Percentiles rank a stretch among this genome's conserved stretches.
phyloP scores from a whole-genome alignment of 1,140 invertebrate genomes.

The Sinonovacula constricta region DNA sequence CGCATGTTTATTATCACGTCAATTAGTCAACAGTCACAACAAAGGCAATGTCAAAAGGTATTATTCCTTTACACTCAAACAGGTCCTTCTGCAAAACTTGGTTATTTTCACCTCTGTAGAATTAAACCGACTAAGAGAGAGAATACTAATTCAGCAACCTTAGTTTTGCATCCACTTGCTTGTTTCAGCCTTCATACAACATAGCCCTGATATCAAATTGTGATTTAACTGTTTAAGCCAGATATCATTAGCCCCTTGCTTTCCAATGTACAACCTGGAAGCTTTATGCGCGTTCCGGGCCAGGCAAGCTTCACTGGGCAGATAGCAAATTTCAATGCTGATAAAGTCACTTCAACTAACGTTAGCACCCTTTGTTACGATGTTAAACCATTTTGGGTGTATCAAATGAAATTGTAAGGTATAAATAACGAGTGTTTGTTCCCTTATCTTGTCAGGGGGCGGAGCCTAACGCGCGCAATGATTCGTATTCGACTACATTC shows the following conservation, averaged over 20 bases:
- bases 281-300: slow-evolving; percentile 31
- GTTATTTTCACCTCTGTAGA: no score
- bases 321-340: slow-evolving; percentile 44
- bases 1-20: no score
- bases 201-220: neutral
- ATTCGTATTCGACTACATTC: slow-evolving; percentile 37
- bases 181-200: neutral
- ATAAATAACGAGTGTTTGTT: slow-evolving; percentile 51
- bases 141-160: no score
- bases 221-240: slow-evolving; percentile 25
- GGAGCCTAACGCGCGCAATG: slow-evolving; percentile 13
- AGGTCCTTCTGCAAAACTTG: no score
- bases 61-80: no score
- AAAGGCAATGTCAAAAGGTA: no score
- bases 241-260: neutral
- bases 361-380: slow-evolving; percentile 33
- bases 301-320: neutral
- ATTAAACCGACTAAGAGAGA: no score
- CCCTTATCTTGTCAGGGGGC: slow-evolving; percentile 12
- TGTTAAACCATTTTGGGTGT: slow-evolving; percentile 44
- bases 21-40: no score
- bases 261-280: neutral
- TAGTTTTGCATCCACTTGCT: no score
- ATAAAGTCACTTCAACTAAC: slow-evolving; percentile 28
- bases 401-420: slow-evolving; percentile 17